phyloP scores from a whole-genome alignment of 2,113 vertebrate genomes.

The Progne subis region DNA sequence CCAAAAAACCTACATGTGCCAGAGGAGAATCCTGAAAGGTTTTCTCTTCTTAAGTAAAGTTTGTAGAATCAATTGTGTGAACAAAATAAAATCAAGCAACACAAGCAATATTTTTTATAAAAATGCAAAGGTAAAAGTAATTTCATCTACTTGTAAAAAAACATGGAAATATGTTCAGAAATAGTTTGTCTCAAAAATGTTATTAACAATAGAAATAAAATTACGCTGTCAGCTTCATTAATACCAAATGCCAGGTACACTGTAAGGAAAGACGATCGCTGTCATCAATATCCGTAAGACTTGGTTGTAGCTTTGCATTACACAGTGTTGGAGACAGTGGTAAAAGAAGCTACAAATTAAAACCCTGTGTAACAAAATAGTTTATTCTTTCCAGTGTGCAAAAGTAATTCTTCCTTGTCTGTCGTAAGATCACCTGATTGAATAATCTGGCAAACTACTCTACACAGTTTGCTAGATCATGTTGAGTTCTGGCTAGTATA shows the following conservation, averaged over 20 bases:
- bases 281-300: accelerated
- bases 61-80: not conserved
- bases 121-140: not conserved
- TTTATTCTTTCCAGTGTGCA: not conserved
- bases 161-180: not conserved
- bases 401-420: not conserved
- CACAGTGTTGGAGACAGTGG: not conserved
- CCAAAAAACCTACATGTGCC: not conserved
- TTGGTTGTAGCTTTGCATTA: not conserved
- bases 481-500: not conserved
- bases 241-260: not conserved
- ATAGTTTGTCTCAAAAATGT: not conserved
- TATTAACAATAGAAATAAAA: not conserved
- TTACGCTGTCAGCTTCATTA: not conserved
- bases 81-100: not conserved
- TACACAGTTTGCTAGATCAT: not conserved
- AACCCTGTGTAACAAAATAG: not conserved
- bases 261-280: not conserved
- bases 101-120: not conserved
- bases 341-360: not conserved
- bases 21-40: not conserved
- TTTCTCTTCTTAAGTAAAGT: not conserved
- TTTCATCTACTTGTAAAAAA: not conserved
- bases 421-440: not conserved
- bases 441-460: not conserved